These are phyloP conservation scores for Calliopsis andreniformis DNA, from an alignment of 1,140 invertebrate species.

Conservation along the genomic window DNA sequence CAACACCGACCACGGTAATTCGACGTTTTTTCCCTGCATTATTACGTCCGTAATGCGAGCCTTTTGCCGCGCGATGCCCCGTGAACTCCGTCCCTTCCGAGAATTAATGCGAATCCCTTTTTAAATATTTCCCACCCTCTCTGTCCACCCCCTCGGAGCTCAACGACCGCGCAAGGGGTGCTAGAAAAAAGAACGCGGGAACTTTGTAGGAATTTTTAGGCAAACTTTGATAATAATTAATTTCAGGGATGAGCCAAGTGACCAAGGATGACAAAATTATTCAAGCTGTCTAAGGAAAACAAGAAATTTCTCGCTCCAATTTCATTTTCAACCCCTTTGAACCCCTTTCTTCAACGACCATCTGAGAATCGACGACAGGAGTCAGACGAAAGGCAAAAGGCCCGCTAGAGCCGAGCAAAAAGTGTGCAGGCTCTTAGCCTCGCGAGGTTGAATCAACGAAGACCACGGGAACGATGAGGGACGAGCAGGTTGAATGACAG, in stretches of 20 bases:
- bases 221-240: no score
- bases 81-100: slow-evolving; percentile 7
- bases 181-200: neutral
- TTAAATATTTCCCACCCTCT: slow-evolving; percentile 36
- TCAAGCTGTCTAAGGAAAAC: no score
- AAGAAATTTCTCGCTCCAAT: neutral
- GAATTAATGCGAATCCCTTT: slow-evolving; percentile 45
- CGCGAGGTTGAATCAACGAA: neutral
- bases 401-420: neutral
- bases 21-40: slow-evolving; percentile 45
- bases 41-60: slow-evolving; percentile 59
- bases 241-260: no score
- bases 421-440: no score
- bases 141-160: neutral
- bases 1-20: slow-evolving; percentile 45
- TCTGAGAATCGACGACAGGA: no score
- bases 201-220: neutral
- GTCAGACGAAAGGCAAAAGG: neutral
- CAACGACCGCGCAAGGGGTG: neutral
- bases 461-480: no score
- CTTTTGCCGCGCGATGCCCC: slow-evolving; percentile 21
- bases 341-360: no score
- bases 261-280: no score
- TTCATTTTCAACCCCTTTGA: no score
- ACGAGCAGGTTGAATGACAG: slow-evolving; percentile 27